Evolutionary conservation across 2,888 invertebrate genomes (phyloP), one percentile per base, ranked within the genome.

Genomic region (Drosophila hamatofila): DNA sequence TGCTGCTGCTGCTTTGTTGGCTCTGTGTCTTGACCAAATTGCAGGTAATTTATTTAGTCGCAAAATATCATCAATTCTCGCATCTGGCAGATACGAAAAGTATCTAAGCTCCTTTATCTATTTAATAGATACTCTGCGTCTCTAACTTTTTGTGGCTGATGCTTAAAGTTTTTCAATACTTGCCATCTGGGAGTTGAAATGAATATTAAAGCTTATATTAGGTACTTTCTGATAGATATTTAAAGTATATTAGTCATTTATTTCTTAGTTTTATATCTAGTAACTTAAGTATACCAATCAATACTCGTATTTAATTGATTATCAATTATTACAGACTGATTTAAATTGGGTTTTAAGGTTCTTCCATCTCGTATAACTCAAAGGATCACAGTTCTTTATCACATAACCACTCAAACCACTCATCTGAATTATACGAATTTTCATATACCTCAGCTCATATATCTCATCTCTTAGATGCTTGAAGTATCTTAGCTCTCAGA

Each of bases 1-100:
- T 66, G 68, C 62, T 69, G 23, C 73, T 78, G 71, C 74, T 60
- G 68, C 67, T 70, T 76, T 80, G 72, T 78, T 56, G 70, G 16
- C 18, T 52, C 49, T 51, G n/a, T 25, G 63, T 52, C 65, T 41
- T 35, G 23, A 6, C 55, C 25, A 56, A 62, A 74, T 41, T 70
- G 35, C 64, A 62, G 61, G 55, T 70, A 60, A 77, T 78, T 70
- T 77, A 78, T 73, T 69, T 73, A 58, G 61, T 35, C 48, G 54
- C 37, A 42, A 68, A 56, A 62, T 78, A 65, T 68, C 77, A 49
- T 49, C 33, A 49, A 49, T 49, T 49, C 12, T 33, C 21, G 30
- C 30, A 33, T 21, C 18, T 33, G 49, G 33, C 49, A 49, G 30
- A 33, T 49, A 18, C 27, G 6, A 11, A 30, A 30, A 49, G 49